Evolutionary conservation across 2,113 vertebrate species (phyloP), one percentile per base, ranked within the genome.

Genomic region (Ceyx melanurus): DNA sequence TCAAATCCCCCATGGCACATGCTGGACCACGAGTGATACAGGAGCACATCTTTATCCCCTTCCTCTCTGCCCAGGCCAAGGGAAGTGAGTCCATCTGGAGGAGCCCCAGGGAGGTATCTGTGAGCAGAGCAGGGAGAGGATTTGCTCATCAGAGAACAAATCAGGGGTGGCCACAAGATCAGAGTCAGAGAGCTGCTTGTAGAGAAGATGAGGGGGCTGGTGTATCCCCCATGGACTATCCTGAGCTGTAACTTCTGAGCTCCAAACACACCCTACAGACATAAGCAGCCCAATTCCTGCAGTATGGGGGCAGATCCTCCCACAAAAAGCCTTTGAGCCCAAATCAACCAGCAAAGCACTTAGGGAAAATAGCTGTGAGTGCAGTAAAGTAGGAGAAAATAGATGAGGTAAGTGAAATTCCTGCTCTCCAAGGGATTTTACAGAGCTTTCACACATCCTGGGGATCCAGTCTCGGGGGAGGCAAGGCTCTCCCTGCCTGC

Each of bases 1-100:
- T 48, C 50, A 56, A 31, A 11, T 6, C 2, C 50, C 23, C 14
- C 65, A 4, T 7, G 4, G 58, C 3, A 1, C 0, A 1, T 11
- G 45, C 5, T 6, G 60, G 73, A 79, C 57, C 4, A 1, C 0
- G 1, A 71, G 56, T 4, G 7, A 5, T 3, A 33, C 51, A 10
- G 37, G 28, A 20, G 28, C 13, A 51, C 9, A 5, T 20, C 68
- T 87, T 70, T 56, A 68, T 21, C 65, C 68, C 70, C 71, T 66
- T 48, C 65, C 62, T 66, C 29, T 50, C 76, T 57, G 71, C 11
- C n/a, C 46, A 13, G 51, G n/a, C 14, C 8, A 20, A 26, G 22
- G 17, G 46, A 66, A 23, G 35, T 46, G 66, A 66, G 29, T 66
- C 70, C 82, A 1, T 13, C 3, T 48, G 14, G 65, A n/a, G 29